Percentiles rank a stretch among this genome's conserved stretches.
These are phyloP conservation scores for Anas platyrhynchos DNA, from an alignment of 2,113 vertebrate genomes.

Conservation along the genomic window DNA sequence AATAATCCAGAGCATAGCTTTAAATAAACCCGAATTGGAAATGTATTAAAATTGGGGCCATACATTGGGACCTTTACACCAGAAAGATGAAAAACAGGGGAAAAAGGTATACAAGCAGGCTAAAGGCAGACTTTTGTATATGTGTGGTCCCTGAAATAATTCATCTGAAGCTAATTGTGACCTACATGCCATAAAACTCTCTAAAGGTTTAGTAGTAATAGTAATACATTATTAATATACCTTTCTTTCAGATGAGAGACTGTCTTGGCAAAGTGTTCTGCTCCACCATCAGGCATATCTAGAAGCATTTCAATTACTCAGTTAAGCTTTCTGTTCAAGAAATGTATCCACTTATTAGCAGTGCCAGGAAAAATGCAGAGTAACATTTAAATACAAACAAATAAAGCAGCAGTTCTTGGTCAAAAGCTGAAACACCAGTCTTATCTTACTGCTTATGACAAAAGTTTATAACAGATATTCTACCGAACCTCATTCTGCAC, in stretches of 20 bases:
- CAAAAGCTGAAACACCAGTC: background rate
- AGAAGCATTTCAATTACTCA: constrained; percentile 35
- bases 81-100: background rate
- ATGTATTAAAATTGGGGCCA: background rate
- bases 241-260: constrained; percentile 90
- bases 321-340: constrained; percentile 13
- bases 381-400: background rate
- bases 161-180: background rate
- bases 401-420: background rate
- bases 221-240: constrained; percentile 67
- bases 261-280: constrained; percentile 91
- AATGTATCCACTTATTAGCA: background rate
- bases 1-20: background rate
- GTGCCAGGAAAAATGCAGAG: background rate
- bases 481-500: background rate
- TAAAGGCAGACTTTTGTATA: background rate
- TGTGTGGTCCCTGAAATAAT: background rate
- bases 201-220: background rate
- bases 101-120: background rate
- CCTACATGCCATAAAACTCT: background rate
- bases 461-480: background rate
- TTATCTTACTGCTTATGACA: background rate
- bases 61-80: background rate
- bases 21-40: background rate
- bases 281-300: constrained; percentile 94